These are phyloP conservation scores for Oxystoma pomonae DNA, from an alignment of 2,888 invertebrate genomes.

Conservation along the genomic window DNA sequence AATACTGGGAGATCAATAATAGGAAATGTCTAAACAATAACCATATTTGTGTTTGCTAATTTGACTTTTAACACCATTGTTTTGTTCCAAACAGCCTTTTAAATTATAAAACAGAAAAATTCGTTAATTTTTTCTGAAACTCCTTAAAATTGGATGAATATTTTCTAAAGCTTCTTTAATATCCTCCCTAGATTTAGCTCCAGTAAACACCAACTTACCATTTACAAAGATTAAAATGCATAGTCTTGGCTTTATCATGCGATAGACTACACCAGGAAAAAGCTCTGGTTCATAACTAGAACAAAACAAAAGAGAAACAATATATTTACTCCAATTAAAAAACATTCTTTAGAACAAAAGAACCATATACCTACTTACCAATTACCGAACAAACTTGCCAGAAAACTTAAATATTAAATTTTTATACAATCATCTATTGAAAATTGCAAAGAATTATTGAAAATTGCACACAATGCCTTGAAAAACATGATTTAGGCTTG, in stretches of 20 bases:
- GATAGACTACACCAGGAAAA: constrained; percentile 97
- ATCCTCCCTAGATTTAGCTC: constrained; percentile 88
- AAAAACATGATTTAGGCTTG: too few relatives aligned
- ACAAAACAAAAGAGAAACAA: constrained; percentile 11
- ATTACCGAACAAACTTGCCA: too few relatives aligned
- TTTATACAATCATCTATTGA: too few relatives aligned
- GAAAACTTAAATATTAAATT: too few relatives aligned
- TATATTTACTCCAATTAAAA: background rate
- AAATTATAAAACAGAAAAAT: constrained; percentile 5
- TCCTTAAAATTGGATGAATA: constrained; percentile 92
- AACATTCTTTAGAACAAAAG: background rate
- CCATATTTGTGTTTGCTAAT: too few relatives aligned
- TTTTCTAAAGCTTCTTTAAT: constrained; percentile 91
- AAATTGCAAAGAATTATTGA: too few relatives aligned
- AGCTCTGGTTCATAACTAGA: constrained; percentile 93
- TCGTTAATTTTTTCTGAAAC: constrained; percentile 77
- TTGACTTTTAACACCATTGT: too few relatives aligned
- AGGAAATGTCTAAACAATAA: too few relatives aligned
- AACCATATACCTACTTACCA: too few relatives aligned
- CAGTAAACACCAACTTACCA: constrained; percentile 97
- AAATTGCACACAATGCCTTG: too few relatives aligned
- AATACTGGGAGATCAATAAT: too few relatives aligned
- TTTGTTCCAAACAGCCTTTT: too few relatives aligned
- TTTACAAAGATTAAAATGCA: constrained; percentile 98
- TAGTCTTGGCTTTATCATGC: constrained; percentile 94